Percentiles rank a stretch among this genome's conserved stretches.
These are phyloP conservation scores for Sepioteuthis lessoniana DNA, from an alignment of 2,888 invertebrate species.

Conservation along the genomic window DNA sequence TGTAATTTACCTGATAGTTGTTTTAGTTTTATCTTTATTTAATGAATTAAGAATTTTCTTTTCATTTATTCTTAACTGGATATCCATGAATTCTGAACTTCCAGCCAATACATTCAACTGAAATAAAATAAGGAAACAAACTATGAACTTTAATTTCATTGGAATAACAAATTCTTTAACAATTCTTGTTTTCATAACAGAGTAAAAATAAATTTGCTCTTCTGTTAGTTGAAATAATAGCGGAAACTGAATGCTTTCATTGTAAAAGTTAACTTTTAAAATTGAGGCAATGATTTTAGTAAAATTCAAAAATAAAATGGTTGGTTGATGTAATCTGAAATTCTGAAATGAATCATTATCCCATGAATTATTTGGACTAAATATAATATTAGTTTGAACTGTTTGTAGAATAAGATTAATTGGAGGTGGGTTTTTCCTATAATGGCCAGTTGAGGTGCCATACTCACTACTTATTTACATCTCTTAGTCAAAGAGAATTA, in stretches of 20 bases:
- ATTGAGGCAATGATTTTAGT: not conserved
- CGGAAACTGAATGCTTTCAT: not conserved
- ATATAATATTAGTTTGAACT: not conserved
- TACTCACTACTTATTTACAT: not conserved
- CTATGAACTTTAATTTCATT: not conserved
- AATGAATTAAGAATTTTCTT: conserved; percentile 82
- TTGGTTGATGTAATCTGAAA: not conserved
- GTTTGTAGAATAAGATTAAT: not conserved
- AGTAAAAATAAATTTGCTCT: too few relatives aligned
- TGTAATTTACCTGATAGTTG: conserved; percentile 78
- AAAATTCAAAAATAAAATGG: not conserved
- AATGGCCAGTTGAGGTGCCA: too few relatives aligned
- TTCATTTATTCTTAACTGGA: conserved; percentile 83
- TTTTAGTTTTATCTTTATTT: conserved; percentile 80
- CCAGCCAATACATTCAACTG: conserved; percentile 68
- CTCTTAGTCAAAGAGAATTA: not conserved
- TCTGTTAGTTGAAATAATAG: not conserved
- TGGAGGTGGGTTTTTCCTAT: not conserved
- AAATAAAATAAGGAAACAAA: conserved; percentile 49
- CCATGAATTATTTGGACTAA: not conserved
- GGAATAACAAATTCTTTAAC: not conserved
- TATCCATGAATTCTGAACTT: conserved; percentile 82
- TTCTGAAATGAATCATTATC: not conserved
- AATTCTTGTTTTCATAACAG: not conserved
- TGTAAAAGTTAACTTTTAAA: not conserved